A percentile compares a stretch with the other conserved stretches of the same genome.
Evolutionary conservation across 2,888 invertebrate species (phyloP).

Genomic region (Psylliodes chrysocephalus): DNA sequence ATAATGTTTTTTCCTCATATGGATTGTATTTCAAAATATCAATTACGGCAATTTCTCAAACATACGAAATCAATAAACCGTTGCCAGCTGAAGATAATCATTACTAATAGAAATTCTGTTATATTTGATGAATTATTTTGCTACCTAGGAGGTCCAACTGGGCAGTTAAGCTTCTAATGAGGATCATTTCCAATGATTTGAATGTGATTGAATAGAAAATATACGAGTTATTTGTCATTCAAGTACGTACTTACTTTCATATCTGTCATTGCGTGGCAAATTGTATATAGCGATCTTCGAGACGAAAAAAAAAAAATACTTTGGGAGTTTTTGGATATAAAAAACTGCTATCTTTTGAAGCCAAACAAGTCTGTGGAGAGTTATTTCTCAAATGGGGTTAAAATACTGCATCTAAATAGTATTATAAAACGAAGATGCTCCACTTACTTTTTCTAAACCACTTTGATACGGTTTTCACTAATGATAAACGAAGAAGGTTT

Average conservation of each 20-base stretch:
- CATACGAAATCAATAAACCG: conserved; percentile 6
- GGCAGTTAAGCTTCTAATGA: conserved; percentile 21
- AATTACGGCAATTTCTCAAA: conserved; percentile 16
- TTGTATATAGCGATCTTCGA: too few species aligned
- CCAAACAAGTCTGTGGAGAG: too few species aligned
- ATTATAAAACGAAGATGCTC: too few species aligned
- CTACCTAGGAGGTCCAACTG: conserved; percentile 24
- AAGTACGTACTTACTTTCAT: conserved; percentile 1
- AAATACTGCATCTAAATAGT: too few species aligned
- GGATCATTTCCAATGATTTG: conserved; percentile 23
- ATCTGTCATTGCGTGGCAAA: conserved; percentile 10
- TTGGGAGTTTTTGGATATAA: too few species aligned
- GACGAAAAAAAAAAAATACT: too few species aligned
- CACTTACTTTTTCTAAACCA: too few species aligned
- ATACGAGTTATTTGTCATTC: conserved; percentile 1
- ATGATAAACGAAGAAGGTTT: too few species aligned
- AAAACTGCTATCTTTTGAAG: too few species aligned
- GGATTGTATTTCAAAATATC: conserved; percentile 9
- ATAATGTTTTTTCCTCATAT: neutral
- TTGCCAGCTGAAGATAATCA: conserved; percentile 4
- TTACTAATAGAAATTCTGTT: conserved; percentile 12
- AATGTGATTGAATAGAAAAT: conserved; percentile 25
- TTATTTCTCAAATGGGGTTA: too few species aligned
- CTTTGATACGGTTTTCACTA: too few species aligned
- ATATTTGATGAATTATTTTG: conserved; percentile 26